Evolutionary conservation across 2,113 vertebrate species (phyloP), one percentile per base, ranked within the genome.

Genomic region (Tenrec ecaudatus): DNA sequence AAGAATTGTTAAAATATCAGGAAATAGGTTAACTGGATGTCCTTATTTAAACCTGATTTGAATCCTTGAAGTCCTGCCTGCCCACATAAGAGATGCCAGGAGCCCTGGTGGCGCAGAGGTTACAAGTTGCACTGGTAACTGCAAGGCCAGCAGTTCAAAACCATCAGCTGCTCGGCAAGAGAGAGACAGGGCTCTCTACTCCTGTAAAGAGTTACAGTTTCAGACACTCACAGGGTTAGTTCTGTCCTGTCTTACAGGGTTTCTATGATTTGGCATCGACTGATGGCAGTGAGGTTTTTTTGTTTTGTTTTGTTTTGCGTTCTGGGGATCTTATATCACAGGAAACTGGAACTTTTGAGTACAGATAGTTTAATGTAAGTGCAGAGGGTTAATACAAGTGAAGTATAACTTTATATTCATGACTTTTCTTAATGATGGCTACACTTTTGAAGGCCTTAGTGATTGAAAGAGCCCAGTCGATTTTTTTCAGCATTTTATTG

Each of bases 21-120:
- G 88, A 93, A 93, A 88, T 94, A 85, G 69, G 20, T 85, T 93
- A 86, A 22, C n/a, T 33, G 83, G 68, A 53, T 75, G 95, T 68
- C 6, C 84, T 92, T 92, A 80, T 76, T 64, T 92, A 80, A 87
- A 90, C 90, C 64, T 86, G 76, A 12, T 58, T 95, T 81, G 60
- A 95, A 80, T 88, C 88, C 12, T 90, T 95, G 88, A 93, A 76
- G 47, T 53, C 47, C 47, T 53, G 5, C 47, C 47, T 53, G 5
- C 36, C 62, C 60, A 1, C 76, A 17, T 94, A 60, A 86, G 58
- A 92, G 53, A 60, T 38, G 14, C 17, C 33, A 15, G 16, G 12
- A 53, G 4, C 12, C 47, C 47, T 10, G 47, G 47, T 53, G 47
- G 47, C 7, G 40, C 47, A 53, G 47, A 8, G 12, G 11, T 53